These are phyloP conservation scores for Lepeophtheirus salmonis DNA, from an alignment of 1,140 invertebrate genomes.

Conservation along the genomic window DNA sequence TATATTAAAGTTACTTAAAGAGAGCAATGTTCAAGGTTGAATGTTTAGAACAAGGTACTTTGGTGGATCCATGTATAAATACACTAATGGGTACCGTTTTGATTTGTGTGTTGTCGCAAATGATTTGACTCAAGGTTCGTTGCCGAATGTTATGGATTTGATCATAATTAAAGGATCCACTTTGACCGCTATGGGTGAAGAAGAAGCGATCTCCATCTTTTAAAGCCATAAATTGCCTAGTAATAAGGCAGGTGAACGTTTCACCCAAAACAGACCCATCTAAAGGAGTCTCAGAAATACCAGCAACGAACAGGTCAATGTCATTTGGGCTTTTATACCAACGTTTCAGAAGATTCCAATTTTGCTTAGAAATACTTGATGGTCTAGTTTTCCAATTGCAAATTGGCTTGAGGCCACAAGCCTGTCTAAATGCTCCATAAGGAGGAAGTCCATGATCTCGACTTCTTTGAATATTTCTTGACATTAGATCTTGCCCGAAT, in stretches of 20 bases:
- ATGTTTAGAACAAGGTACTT: background rate
- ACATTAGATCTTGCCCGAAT: conserved; percentile 6
- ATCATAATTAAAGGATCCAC: conserved; percentile 23
- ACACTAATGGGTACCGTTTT: conserved; percentile 11
- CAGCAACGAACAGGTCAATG: conserved; percentile 31
- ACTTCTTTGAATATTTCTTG: conserved; percentile 15
- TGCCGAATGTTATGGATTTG: conserved; percentile 17
- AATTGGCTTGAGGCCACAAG: background rate
- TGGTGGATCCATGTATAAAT: conserved; percentile 9
- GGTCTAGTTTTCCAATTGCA: background rate
- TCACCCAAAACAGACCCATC: conserved; percentile 22
- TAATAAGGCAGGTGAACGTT: background rate
- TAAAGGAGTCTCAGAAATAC: conserved; percentile 28
- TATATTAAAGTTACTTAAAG: background rate
- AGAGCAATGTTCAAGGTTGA: background rate
- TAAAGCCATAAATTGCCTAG: background rate
- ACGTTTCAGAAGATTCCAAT: conserved; percentile 8
- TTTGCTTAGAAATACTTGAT: conserved; percentile 8
- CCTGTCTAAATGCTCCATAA: background rate
- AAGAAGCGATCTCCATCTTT: conserved; percentile 21
- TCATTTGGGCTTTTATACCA: conserved; percentile 26
- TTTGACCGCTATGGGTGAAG: conserved; percentile 25
- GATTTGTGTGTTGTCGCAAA: conserved; percentile 22
- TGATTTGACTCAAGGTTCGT: conserved; percentile 21
- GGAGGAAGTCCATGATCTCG: conserved; percentile 12